Evolutionary conservation across 2,888 invertebrate genomes (phyloP).

Genomic region (Pandemis corylana): DNA sequence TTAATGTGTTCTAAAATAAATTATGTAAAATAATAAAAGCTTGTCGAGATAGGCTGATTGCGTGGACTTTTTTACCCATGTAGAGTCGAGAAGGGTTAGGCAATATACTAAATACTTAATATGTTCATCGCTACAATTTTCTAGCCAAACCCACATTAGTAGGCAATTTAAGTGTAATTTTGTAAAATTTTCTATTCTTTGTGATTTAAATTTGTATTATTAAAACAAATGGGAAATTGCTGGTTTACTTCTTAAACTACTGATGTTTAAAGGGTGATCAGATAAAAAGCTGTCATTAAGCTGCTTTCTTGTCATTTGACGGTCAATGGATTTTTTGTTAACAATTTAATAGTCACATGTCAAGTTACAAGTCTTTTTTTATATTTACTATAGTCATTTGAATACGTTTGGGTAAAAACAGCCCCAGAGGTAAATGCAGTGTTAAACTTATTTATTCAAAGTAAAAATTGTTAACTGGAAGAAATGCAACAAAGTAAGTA

Average conservation of each 20-base stretch:
- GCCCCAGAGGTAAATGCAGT: background rate
- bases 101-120: background rate
- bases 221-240: background rate
- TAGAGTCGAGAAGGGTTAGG: background rate
- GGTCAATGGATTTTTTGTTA: background rate
- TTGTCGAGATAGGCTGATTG: background rate
- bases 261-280: background rate
- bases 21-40: no score
- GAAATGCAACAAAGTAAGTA: background rate
- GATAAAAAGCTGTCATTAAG: background rate
- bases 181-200: background rate
- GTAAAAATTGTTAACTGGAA: background rate
- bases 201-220: background rate
- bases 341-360: background rate
- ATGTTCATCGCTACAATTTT: conserved; percentile 22
- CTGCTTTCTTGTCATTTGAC: background rate
- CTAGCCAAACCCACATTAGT: conserved; percentile 24
- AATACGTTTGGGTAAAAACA: background rate
- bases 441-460: background rate
- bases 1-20: no score
- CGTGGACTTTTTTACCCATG: background rate
- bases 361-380: background rate
- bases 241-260: background rate
- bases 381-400: background rate
- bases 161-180: background rate